Conservation (phyloP, 2,797 vertebrate species). For the Danio kyathit region DNA sequence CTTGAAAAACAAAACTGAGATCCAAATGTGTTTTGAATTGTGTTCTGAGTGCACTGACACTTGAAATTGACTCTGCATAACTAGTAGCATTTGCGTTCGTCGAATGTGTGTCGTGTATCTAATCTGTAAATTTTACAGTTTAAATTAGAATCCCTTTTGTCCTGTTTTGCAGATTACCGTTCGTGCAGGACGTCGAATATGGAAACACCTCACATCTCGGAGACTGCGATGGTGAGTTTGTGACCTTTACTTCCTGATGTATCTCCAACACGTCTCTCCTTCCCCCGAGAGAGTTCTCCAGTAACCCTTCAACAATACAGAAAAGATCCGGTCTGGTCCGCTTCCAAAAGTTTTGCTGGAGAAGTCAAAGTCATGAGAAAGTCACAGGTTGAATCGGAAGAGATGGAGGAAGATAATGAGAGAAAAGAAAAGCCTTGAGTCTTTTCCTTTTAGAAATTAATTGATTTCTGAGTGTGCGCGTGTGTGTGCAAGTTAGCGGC, state of each 20-base stretch:
- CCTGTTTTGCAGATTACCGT: conserved; percentile 79
- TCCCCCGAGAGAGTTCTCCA: background rate
- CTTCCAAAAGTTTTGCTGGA: background rate
- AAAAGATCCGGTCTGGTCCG: conserved; percentile 15
- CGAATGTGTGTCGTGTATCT: background rate
- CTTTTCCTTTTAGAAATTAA: conserved; percentile 25
- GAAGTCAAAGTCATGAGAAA: conserved; percentile 23
- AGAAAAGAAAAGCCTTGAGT: background rate
- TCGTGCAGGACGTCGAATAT: conserved; percentile 91
- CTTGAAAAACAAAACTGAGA: background rate
- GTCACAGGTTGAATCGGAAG: conserved; percentile 16
- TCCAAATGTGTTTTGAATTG: background rate
- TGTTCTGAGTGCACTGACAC: conserved; percentile 4
- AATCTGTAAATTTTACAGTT: background rate
- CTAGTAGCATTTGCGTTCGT: background rate
- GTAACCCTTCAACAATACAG: conserved; percentile 21
- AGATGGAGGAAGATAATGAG: conserved; percentile 24
- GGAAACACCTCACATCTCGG: conserved; percentile 90
- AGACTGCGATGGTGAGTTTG: conserved; percentile 91
- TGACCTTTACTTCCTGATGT: conserved; percentile 4
- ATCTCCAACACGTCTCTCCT: background rate
- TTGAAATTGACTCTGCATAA: conserved; percentile 11
- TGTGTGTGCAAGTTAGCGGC: background rate
- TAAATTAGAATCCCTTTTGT: conserved; percentile 40
- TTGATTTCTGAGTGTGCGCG: background rate